A percentile compares a stretch with the other conserved stretches of the same genome.
These are phyloP conservation scores for Drosophila paulistorum DNA, from an alignment of 1,140 invertebrate genomes.

Conservation along the genomic window DNA sequence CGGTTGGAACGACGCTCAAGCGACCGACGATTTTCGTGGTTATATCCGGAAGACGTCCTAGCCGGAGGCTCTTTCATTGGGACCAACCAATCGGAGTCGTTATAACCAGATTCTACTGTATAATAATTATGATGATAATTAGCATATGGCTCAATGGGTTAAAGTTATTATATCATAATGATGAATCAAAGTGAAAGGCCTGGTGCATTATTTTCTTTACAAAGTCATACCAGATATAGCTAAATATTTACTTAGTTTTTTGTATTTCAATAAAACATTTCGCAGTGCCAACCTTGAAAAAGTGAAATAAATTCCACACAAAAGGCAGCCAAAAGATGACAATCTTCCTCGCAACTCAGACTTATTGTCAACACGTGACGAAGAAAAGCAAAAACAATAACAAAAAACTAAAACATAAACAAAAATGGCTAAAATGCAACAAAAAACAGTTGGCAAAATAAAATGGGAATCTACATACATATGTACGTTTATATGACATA, in stretches of 20 bases:
- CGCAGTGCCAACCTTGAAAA: conserved; percentile 56
- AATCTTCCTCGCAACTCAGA: conserved; percentile 1
- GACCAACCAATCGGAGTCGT: too few species aligned
- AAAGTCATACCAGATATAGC: neutral
- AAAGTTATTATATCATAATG: too few species aligned
- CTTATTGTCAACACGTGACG: conserved; percentile 56
- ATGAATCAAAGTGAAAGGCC: too few species aligned
- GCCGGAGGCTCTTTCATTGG: too few species aligned
- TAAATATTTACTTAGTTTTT: neutral
- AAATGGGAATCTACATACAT: neutral
- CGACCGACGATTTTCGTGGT: too few species aligned
- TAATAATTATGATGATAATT: too few species aligned
- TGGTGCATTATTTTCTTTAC: neutral
- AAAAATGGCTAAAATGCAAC: neutral
- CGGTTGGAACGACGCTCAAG: too few species aligned
- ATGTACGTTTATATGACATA: conserved; percentile 1
- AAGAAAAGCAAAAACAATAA: conserved; percentile 11
- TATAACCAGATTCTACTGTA: too few species aligned
- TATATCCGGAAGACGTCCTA: too few species aligned
- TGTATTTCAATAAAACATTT: conserved; percentile 1
- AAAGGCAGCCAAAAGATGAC: conserved; percentile 33
- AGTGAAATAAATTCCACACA: conserved; percentile 41
- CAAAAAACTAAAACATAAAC: neutral
- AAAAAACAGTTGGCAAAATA: neutral
- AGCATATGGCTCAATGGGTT: too few species aligned